Base-by-base conservation (phyloP, 2,113 vertebrate species). In the Noturus placidus region DNA sequence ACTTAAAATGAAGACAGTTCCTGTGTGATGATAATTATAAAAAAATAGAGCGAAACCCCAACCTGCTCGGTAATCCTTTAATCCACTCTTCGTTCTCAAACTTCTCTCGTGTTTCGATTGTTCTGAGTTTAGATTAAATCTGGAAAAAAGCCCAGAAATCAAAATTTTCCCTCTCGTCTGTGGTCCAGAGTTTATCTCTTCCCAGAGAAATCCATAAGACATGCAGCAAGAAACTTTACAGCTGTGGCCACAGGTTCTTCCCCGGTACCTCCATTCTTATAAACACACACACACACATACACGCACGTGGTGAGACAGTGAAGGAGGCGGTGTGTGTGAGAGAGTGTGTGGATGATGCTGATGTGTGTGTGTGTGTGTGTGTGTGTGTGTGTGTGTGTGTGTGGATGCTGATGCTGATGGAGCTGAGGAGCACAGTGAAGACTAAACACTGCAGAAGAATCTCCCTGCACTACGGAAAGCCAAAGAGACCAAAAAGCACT, bases 361-460 rank as follows among this genome's bases (percentile, higher is more conserved):
- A 2, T 78, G 76, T 50, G 22, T 76, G 35, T 70, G 25, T 30
- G 69, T 72, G 69, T 74, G 70, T 76, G 74, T 79, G 77, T 19
- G 27, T 81, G 79, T 63, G 30, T 61, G 56, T 82, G 56, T 82
- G 56, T 61, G 57, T 82, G 20, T 82, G 80, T 61, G 57, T 82
- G 80, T 57, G 5, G 59, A 52, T 63, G 33, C 20, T 57, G 81
- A 82, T 82, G 81, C 81, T 9, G 81, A 61, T 82, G 81, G 25
- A 9, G 57, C 38, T 63, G 81, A 63, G 25, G n/a, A 83, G 63
- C 82, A 52, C 42, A 69, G 63, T 67, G 82, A 69, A 83, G 63
- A 69, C 63, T 83, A 83, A 83, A 65, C 42, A 83, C 82, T 83
- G 82, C 82, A 83, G 82, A 83, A 81, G 82, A 83, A 83, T 33